These are phyloP conservation scores for Marmota flaviventris DNA, from an alignment of 2,113 vertebrate species.

Conservation along the genomic window DNA sequence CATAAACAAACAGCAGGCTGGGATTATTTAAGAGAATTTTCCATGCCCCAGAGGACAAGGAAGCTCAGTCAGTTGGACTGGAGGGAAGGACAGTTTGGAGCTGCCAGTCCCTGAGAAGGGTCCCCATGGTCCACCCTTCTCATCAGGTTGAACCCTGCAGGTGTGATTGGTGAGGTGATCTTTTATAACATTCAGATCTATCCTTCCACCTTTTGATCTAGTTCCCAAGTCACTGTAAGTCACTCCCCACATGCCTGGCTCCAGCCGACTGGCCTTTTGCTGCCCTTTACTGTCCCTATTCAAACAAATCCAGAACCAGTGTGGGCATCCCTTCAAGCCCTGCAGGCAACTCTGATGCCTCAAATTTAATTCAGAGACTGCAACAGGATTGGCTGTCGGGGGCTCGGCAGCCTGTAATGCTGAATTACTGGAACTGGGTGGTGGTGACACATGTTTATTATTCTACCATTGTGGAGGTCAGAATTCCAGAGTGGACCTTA, in stretches of 20 bases:
- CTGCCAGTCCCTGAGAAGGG: background rate
- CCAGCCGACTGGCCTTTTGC: background rate
- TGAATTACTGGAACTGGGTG: no score
- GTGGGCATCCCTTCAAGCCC: background rate
- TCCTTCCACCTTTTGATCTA: background rate
- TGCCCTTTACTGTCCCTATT: background rate
- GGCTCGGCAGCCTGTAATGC: background rate
- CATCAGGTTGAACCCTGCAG: background rate
- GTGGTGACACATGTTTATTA: no score
- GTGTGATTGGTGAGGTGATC: background rate
- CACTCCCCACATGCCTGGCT: background rate
- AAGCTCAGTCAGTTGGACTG: background rate
- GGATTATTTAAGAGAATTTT: background rate
- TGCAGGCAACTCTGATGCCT: background rate
- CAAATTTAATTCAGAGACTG: background rate
- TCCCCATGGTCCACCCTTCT: background rate
- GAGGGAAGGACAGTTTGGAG: background rate
- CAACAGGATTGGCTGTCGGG: background rate
- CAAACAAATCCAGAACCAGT: background rate
- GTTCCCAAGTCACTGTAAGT: background rate
- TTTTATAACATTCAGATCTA: background rate
- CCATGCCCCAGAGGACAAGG: background rate
- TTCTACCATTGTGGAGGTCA: no score
- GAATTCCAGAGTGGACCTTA: no score
- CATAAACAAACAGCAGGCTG: background rate